phyloP scores from a whole-genome alignment of 2,113 vertebrate genomes.

The Callipepla californica region DNA sequence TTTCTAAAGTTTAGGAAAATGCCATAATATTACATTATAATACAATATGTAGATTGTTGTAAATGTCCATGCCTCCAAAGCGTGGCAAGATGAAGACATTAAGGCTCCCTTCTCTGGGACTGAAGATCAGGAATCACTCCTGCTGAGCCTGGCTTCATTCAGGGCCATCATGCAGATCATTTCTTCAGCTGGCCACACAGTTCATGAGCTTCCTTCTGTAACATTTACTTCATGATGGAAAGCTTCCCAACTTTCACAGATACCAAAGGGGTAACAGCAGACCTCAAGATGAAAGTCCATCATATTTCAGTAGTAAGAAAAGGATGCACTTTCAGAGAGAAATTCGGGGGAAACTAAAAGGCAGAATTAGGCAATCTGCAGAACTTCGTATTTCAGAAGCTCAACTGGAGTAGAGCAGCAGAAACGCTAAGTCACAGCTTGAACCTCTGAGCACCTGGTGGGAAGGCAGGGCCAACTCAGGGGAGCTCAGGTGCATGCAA shows the following conservation, averaged over 20 bases:
- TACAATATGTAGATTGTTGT: not conserved
- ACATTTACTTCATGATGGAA: not conserved
- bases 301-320: not conserved
- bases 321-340: not conserved
- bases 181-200: not conserved
- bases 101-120: not conserved
- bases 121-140: not conserved
- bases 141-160: not conserved
- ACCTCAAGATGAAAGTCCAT: not conserved
- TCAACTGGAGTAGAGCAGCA: not conserved
- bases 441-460: no score
- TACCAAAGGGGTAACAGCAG: not conserved
- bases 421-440: no score
- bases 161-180: not conserved
- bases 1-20: slow-evolving; percentile 49
- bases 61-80: not conserved
- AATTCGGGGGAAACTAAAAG: not conserved
- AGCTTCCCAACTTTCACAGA: not conserved
- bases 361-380: not conserved
- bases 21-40: slow-evolving; percentile 25
- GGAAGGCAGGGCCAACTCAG: no score
- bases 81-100: not conserved
- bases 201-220: not conserved
- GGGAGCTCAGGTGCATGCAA: no score
- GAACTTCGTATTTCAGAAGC: not conserved